Base-by-base conservation (phyloP, 2,797 vertebrate genomes). In the Scomberomorus guttatus region DNA sequence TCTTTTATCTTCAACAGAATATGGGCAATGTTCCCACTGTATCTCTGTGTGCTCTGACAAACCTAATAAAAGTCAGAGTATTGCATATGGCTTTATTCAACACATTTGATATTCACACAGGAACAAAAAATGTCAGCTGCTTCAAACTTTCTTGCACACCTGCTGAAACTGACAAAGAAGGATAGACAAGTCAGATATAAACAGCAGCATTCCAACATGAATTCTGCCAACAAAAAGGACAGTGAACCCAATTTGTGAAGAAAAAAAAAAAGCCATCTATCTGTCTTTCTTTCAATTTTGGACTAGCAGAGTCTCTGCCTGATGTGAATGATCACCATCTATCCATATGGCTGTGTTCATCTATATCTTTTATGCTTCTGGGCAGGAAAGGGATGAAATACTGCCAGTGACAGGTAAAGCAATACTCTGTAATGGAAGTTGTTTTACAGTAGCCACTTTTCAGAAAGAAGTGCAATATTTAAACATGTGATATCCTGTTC, bases 371-470 rank as follows among this genome's bases (percentile, higher is more conserved):
- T 83, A 87, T 89, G 67, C 80, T 79, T 91, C 84, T 68, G 54
- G 75, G 68, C 82, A 87, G 89, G 75, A 82, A 61, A 79, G 75
- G 68, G 68, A 90, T 92, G 87, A 94, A 94, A 92, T 92, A 92
- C 89, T 73, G 83, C 75, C 57, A 65, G 77, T 86, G 87, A 89
- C 90, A 90, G 91, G 88, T 91, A 92, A 91, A 90, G 87, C 82
- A 67, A 89, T 91, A 81, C 80, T 88, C 83, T 86, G 83, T 75
- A 78, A 87, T 88, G 79, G 88, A 91, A 89, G 89, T 89, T 87
- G 89, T 91, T 94, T 93, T 92, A 94, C 93, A 94, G 94, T 93
- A 93, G 95, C 89, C 87, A 87, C 86, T 90, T 93, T 93, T 92
- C 88, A 92, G 87, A 88, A 90, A 92, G 87, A 85, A 70, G 89